phyloP scores from a whole-genome alignment of 2,113 vertebrate species.

The Morone chrysops region DNA sequence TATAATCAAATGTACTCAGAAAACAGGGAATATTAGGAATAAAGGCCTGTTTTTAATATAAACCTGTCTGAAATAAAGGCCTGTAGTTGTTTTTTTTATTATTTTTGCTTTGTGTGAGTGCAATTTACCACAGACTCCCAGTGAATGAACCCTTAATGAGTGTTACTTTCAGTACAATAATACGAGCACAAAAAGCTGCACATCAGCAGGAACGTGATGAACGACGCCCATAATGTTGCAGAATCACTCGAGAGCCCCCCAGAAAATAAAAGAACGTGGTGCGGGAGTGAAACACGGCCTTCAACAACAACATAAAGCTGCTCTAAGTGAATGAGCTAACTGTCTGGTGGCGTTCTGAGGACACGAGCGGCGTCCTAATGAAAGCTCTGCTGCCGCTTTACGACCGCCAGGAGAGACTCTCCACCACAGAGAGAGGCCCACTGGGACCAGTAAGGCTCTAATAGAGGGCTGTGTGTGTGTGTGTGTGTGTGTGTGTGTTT shows the following conservation, averaged over 20 bases:
- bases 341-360: conserved; percentile 14
- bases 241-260: background rate
- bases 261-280: background rate
- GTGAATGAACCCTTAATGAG: too few relatives aligned
- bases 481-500: conserved; percentile 10
- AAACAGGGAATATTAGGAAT: too few relatives aligned
- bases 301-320: conserved; percentile 29
- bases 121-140: too few relatives aligned
- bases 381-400: conserved; percentile 45
- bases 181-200: too few relatives aligned
- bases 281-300: background rate
- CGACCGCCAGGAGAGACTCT: conserved; percentile 8
- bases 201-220: background rate
- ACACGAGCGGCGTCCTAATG: conserved; percentile 45
- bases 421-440: conserved; percentile 23
- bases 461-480: conserved; percentile 9
- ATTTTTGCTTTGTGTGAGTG: too few relatives aligned
- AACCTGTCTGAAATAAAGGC: too few relatives aligned
- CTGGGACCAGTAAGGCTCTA: conserved; percentile 54
- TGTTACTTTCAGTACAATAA: too few relatives aligned
- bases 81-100: too few relatives aligned
- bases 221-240: background rate
- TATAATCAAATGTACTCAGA: too few relatives aligned
- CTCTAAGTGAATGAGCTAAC: conserved; percentile 49
- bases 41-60: too few relatives aligned